Percentiles rank a stretch among this genome's conserved stretches.
Evolutionary conservation across 1,140 invertebrate species (phyloP).

Genomic region (Brachionus angularis): DNA sequence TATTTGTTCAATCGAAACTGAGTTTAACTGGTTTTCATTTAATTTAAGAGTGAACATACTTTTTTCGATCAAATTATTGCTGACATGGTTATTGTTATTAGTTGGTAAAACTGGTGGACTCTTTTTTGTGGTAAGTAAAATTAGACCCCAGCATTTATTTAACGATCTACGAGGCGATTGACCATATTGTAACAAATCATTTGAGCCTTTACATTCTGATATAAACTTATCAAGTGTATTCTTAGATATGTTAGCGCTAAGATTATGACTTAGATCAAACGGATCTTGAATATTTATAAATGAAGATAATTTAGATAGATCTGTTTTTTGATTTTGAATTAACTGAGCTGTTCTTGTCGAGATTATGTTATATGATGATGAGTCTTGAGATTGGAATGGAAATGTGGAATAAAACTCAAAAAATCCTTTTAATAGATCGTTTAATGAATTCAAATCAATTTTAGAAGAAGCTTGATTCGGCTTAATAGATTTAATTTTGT

Average conservation of each 20-base stretch:
- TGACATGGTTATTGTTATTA: neutral
- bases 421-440: constrained; percentile 41
- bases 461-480: neutral
- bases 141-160: constrained; percentile 31
- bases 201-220: constrained; percentile 18
- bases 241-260: constrained; percentile 9
- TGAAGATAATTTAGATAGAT: constrained; percentile 1
- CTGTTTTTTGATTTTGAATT: neutral
- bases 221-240: constrained; percentile 24
- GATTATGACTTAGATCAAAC: constrained; percentile 32
- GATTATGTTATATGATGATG: constrained; percentile 1
- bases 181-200: constrained; percentile 11
- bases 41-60: constrained; percentile 33
- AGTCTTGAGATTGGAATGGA: neutral
- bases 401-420: constrained; percentile 39
- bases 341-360: neutral
- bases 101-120: neutral
- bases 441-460: neutral
- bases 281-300: constrained; percentile 38
- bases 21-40: neutral
- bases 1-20: neutral
- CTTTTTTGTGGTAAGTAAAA: constrained; percentile 32
- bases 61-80: constrained; percentile 22
- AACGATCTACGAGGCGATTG: neutral
- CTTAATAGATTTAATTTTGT: neutral